Evolutionary conservation across 1,140 invertebrate species (phyloP).

Genomic region (Cardiocondyla obscurior): DNA sequence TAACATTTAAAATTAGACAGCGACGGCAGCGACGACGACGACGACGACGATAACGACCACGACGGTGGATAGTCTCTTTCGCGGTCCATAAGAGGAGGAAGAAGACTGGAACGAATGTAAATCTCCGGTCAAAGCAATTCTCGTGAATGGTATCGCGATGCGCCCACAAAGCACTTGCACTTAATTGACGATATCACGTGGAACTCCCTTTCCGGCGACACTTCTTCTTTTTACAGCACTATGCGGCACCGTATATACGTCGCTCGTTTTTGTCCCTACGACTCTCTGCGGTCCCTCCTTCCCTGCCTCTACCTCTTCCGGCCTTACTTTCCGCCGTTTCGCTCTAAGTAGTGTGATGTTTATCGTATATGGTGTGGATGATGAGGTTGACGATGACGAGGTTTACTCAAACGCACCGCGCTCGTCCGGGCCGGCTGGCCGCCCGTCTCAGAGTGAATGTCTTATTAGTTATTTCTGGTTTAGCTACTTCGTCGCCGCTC

Average conservation of each 20-base stretch:
- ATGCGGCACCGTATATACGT: background rate
- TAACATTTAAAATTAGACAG: slow-evolving; percentile 84
- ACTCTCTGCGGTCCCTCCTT: background rate
- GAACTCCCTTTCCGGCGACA: slow-evolving; percentile 12
- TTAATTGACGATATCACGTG: slow-evolving; percentile 51
- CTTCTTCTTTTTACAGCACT: slow-evolving; percentile 18
- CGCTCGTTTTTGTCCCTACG: background rate
- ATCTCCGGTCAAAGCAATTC: slow-evolving; percentile 1
- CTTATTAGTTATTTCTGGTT: slow-evolving; percentile 84
- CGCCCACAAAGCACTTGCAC: slow-evolving; percentile 58
- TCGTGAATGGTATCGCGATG: background rate
- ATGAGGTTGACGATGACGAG: slow-evolving; percentile 62
- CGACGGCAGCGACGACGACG: slow-evolving; percentile 55
- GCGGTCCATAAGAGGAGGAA: background rate
- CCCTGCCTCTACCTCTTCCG: background rate
- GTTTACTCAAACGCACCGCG: slow-evolving; percentile 80
- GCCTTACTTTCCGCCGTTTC: slow-evolving; percentile 52
- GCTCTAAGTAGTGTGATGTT: slow-evolving; percentile 55
- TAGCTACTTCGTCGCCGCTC: slow-evolving; percentile 67
- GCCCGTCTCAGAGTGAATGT: slow-evolving; percentile 84
- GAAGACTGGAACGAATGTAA: slow-evolving; percentile 2
- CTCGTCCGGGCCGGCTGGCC: slow-evolving; percentile 83
- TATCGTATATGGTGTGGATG: slow-evolving; percentile 58
- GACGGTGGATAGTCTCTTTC: slow-evolving; percentile 4
- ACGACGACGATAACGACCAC: slow-evolving; percentile 48